Base-by-base conservation (phyloP, 2,113 vertebrate genomes). In the Struthio camelus region DNA sequence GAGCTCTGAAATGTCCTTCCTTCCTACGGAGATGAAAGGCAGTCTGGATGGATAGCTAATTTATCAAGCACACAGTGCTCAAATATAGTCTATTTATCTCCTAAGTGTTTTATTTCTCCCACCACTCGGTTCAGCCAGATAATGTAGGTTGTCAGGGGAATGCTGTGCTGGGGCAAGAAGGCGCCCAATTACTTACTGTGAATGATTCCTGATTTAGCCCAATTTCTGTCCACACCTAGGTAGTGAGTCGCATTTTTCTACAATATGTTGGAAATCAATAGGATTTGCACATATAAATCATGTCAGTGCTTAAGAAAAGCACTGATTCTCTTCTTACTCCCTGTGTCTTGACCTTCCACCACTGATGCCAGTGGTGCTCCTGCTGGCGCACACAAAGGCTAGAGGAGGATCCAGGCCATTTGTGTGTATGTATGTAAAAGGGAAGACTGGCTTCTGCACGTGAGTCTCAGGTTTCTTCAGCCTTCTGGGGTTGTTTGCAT, bases 21-120 rank as follows among this genome's bases (percentile, higher is more conserved):
- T 95, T 89, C 89, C 92, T 46, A 32, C 3, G 11, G 34, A 96
- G 84, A 95, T 95, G 84, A 96, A 97, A 96, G 93, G 87, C 81
- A 70, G 66, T 51, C 46, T 80, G 87, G 54, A 64, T 64, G 67
- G 36, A 62, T 48, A 93, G 59, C 67, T 87, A 66, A 94, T 95
- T 93, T 94, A 79, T 95, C 94, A 91, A 88, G 89, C 10, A 73
- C 46, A 42, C 36, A 27, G n/a, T 5, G 22, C 76, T 89, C 82
- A 91, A 78, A 94, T 77, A 85, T 83, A 94, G 66, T 27, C 40
- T 18, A 8, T 89, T 87, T 97, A 97, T 97, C 93, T 96, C 59
- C 62, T 76, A 62, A 59, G 67, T 69, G 90, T 92, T 96, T 69
- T 84, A 23, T 15, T 90, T 95, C 71, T 90, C 64, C 78, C 28